phyloP scores from a whole-genome alignment of 2,888 invertebrate species.

The Drosophila limbata region DNA sequence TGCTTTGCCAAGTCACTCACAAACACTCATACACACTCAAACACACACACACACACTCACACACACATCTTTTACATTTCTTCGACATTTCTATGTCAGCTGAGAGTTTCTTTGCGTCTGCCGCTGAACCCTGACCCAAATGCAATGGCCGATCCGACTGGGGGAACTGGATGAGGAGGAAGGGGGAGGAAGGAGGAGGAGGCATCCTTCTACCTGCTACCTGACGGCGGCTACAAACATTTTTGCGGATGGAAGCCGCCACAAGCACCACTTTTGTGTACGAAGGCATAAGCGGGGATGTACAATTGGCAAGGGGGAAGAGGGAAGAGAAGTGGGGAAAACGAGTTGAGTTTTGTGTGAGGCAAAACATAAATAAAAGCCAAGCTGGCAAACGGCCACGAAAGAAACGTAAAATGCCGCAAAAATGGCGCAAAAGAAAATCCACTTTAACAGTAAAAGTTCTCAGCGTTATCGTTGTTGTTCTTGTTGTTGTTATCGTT shows the following conservation, averaged over 20 bases:
- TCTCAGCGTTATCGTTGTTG: conserved; percentile 44
- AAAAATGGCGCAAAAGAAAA: conserved; percentile 78
- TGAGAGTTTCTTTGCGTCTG: conserved; percentile 49
- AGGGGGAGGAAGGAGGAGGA: background rate
- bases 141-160: conserved; percentile 35
- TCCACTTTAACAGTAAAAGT: conserved; percentile 76
- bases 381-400: conserved; percentile 52
- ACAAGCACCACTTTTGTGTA: conserved; percentile 74
- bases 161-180: background rate
- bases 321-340: conserved; percentile 2
- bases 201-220: conserved; percentile 47
- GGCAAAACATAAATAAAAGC: conserved; percentile 68
- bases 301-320: background rate
- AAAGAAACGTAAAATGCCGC: conserved; percentile 75
- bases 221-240: conserved; percentile 70
- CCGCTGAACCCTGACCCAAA: conserved; percentile 73
- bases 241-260: conserved; percentile 77
- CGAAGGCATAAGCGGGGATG: conserved; percentile 29
- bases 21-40: conserved; percentile 4
- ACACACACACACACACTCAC: conserved; percentile 5
- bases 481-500: conserved; percentile 21
- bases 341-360: conserved; percentile 62
- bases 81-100: conserved; percentile 56
- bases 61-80: conserved; percentile 35
- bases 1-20: conserved; percentile 21